Conservation (phyloP, 2,888 invertebrate species). For the Noctua janthina region DNA sequence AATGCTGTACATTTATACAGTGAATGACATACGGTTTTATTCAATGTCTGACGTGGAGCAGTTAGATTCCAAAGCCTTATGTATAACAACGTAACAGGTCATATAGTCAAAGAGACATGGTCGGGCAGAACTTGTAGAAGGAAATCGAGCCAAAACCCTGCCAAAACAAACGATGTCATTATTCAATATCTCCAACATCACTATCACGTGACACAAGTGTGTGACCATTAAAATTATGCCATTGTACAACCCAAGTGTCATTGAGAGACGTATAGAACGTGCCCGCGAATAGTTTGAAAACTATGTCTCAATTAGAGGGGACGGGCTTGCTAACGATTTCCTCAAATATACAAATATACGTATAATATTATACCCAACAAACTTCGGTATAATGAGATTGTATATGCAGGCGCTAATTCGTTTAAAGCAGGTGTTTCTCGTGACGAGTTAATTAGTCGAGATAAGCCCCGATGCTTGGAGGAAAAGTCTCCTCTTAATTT, state of each 20-base stretch:
- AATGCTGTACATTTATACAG: background rate
- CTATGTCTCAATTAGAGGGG: constrained; percentile 58
- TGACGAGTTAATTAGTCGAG: constrained; percentile 52
- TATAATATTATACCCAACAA: background rate
- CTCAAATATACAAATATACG: constrained; percentile 23
- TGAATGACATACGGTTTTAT: background rate
- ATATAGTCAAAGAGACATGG: background rate
- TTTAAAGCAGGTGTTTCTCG: constrained; percentile 51
- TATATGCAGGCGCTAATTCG: constrained; percentile 39
- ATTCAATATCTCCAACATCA: constrained; percentile 35
- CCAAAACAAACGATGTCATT: constrained; percentile 41
- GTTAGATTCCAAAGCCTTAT: background rate
- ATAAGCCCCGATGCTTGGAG: constrained; percentile 40
- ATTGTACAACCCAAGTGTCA: constrained; percentile 58
- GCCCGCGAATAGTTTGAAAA: constrained; percentile 62
- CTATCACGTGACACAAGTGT: constrained; percentile 29
- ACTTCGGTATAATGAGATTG: constrained; percentile 17
- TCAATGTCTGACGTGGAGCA: background rate
- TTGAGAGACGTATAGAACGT: constrained; percentile 57
- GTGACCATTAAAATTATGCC: constrained; percentile 61
- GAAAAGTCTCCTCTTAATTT: constrained; percentile 51
- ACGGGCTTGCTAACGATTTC: constrained; percentile 49
- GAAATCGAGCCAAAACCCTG: constrained; percentile 4
- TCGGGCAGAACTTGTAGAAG: background rate
- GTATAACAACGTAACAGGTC: background rate